A percentile compares a stretch with the other conserved stretches of the same genome.
phyloP scores from a whole-genome alignment of 1,140 invertebrate species.

The Drosophila ercepeae region DNA sequence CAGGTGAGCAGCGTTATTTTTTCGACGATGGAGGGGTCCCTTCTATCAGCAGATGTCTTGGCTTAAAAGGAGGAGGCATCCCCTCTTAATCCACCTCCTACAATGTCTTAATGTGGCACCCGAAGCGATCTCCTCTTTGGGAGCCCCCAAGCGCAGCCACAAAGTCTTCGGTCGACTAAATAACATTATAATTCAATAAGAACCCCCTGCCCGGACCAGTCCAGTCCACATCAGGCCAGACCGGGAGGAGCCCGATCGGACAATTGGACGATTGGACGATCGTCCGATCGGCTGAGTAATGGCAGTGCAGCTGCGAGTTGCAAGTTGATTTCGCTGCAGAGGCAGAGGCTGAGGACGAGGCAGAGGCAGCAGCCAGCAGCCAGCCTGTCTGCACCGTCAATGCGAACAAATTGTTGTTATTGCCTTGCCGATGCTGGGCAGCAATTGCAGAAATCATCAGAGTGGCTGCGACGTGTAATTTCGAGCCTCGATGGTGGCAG shows the following conservation, averaged over 20 bases:
- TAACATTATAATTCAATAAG: slow-evolving; percentile 81
- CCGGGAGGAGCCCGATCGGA: slow-evolving; percentile 19
- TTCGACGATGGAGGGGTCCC: background rate
- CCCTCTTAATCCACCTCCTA: background rate
- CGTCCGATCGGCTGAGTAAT: slow-evolving; percentile 29
- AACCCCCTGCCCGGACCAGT: slow-evolving; percentile 11
- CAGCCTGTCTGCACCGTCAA: slow-evolving; percentile 58
- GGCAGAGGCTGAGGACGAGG: too few species aligned
- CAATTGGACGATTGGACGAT: background rate
- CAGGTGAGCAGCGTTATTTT: background rate
- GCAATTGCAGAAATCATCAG: slow-evolving; percentile 79
- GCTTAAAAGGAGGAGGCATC: background rate
- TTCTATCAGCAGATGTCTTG: background rate
- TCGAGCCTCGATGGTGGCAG: slow-evolving; percentile 53
- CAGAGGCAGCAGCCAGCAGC: slow-evolving; percentile 45
- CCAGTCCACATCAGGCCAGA: slow-evolving; percentile 9
- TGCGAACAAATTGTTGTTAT: slow-evolving; percentile 43
- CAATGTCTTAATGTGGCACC: slow-evolving; percentile 57
- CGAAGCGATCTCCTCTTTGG: slow-evolving; percentile 12
- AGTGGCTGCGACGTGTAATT: slow-evolving; percentile 72
- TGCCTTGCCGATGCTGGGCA: slow-evolving; percentile 45
- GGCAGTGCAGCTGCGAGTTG: slow-evolving; percentile 47
- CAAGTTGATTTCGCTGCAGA: slow-evolving; percentile 7
- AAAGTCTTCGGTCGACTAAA: slow-evolving; percentile 51
- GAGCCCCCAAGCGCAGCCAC: slow-evolving; percentile 8